Conservation (phyloP, 2,888 invertebrate genomes). For the Hirtodrosophila cameraria region DNA sequence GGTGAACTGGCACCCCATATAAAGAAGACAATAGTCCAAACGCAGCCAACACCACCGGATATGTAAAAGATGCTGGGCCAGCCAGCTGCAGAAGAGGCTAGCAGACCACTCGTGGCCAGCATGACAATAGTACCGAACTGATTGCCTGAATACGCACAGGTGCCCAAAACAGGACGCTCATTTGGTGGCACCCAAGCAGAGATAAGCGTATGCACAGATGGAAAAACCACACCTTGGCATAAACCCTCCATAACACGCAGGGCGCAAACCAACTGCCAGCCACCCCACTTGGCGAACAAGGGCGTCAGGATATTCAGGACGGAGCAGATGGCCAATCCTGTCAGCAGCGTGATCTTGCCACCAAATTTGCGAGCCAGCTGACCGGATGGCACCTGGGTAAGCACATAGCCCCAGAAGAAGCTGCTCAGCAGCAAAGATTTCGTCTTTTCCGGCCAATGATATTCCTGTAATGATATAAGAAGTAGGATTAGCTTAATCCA, state of each 20-base stretch:
- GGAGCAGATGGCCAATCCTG: constrained; percentile 87
- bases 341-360: constrained; percentile 87
- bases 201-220: constrained; percentile 88
- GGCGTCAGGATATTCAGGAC: constrained; percentile 89
- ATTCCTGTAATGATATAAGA: constrained; percentile 85
- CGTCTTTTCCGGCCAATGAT: constrained; percentile 86
- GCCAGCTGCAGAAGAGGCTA: constrained; percentile 88
- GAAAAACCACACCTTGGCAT: constrained; percentile 88
- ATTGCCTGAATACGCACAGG: constrained; percentile 89
- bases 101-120: constrained; percentile 89
- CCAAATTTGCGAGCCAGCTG: constrained; percentile 89
- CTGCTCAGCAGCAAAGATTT: constrained; percentile 87
- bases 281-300: constrained; percentile 87
- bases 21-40: constrained; percentile 87
- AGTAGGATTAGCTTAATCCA: not conserved
- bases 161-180: constrained; percentile 88
- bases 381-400: constrained; percentile 88
- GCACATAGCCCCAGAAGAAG: constrained; percentile 89
- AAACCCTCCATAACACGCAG: constrained; percentile 88
- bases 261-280: constrained; percentile 86
- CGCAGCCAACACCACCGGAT: constrained; percentile 87
- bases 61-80: constrained; percentile 92
- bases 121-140: constrained; percentile 92
- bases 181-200: constrained; percentile 89
- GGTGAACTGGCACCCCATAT: constrained; percentile 88